Conservation (phyloP, 2,888 invertebrate species). For the Caenorhabditis japonica region DNA sequence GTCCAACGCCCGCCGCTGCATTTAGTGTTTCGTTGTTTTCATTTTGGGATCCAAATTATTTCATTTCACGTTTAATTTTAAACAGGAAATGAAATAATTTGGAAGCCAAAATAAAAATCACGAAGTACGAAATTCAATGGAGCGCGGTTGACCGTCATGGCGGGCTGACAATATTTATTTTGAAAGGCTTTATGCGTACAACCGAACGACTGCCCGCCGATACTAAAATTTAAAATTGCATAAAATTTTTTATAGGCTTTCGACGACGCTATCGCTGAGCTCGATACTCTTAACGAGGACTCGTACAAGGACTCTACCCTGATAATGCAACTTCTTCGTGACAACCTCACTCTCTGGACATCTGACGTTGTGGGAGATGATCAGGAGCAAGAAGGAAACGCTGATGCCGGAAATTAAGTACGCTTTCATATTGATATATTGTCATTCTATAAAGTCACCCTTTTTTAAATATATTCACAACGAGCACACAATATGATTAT, state of each 20-base stretch:
- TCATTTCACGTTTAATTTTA: no score
- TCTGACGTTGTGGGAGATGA: conserved; percentile 44
- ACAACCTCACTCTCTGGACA: conserved; percentile 65
- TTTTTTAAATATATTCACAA: conserved; percentile 6
- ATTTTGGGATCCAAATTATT: no score
- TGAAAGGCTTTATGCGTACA: background rate
- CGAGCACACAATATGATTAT: background rate
- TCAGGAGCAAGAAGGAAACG: conserved; percentile 33
- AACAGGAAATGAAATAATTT: no score
- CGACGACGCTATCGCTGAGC: conserved; percentile 99
- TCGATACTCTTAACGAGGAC: conserved; percentile 99
- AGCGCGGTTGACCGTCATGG: no score
- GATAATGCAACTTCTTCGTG: conserved; percentile 95
- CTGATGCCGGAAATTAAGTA: conserved; percentile 37
- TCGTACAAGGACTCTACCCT: conserved; percentile 99
- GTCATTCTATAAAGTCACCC: conserved; percentile 38
- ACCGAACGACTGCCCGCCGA: no score
- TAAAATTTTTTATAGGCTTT: conserved; percentile 85
- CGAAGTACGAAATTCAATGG: no score
- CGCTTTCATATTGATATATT: conserved; percentile 32
- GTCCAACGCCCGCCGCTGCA: no score
- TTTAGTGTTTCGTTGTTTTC: no score
- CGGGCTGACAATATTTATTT: no score
- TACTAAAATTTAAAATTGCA: background rate
- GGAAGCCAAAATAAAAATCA: no score